phyloP scores from a whole-genome alignment of 2,113 vertebrate genomes.

The Heptranchias perlo region DNA sequence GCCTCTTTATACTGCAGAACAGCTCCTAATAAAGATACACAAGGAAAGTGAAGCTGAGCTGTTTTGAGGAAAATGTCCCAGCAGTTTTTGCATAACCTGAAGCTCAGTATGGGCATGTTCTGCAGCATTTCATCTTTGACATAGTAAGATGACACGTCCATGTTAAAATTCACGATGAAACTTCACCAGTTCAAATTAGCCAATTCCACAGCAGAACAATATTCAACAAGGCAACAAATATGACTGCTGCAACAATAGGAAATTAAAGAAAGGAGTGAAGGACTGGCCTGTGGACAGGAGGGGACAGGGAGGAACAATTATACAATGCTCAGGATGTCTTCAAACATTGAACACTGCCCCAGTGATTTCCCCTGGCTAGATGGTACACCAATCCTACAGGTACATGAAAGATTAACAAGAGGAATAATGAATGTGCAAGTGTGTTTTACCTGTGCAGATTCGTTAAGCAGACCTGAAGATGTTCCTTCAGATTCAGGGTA shows the following conservation, averaged over 20 bases:
- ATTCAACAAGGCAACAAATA: too few relatives aligned
- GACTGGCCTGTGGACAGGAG: neutral
- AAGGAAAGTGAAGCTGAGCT: too few relatives aligned
- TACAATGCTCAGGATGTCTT: neutral
- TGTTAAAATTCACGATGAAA: too few relatives aligned
- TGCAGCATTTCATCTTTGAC: too few relatives aligned
- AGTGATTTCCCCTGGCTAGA: neutral
- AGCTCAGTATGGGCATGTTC: too few relatives aligned
- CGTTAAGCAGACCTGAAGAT: constrained; percentile 88
- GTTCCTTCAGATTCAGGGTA: constrained; percentile 91
- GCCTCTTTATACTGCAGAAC: too few relatives aligned
- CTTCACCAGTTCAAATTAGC: too few relatives aligned
- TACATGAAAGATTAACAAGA: neutral
- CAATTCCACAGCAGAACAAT: too few relatives aligned
- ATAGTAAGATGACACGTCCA: too few relatives aligned
- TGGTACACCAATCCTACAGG: neutral
- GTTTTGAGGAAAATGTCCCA: too few relatives aligned
- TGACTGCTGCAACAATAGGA: neutral
- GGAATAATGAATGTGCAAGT: neutral
- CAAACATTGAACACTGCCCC: neutral
- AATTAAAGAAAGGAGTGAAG: neutral
- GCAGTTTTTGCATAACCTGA: too few relatives aligned
- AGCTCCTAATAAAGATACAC: too few relatives aligned
- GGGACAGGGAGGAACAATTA: neutral
- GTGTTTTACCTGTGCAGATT: constrained; percentile 78